Evolutionary conservation across 2,888 invertebrate species (phyloP).

Genomic region (Slavum lentiscoides): DNA sequence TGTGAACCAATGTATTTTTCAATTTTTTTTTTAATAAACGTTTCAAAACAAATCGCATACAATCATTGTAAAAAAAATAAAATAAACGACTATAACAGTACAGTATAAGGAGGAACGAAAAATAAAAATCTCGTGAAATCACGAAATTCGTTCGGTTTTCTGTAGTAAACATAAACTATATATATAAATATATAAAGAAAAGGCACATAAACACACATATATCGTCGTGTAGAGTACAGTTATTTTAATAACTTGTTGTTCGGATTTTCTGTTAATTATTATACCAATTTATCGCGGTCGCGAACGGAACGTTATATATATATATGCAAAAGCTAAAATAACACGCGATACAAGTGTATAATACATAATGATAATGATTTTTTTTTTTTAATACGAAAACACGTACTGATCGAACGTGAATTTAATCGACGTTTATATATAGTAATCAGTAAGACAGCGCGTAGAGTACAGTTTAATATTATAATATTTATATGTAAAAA

Average conservation of each 20-base stretch:
- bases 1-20: neutral
- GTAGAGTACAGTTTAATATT: too few relatives aligned
- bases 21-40: neutral
- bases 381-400: too few relatives aligned
- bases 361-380: too few relatives aligned
- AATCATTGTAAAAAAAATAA: neutral
- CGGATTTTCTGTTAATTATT: neutral
- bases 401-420: too few relatives aligned
- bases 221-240: neutral
- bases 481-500: too few relatives aligned
- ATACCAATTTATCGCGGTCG: neutral
- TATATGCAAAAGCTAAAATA: too few relatives aligned
- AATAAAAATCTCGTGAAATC: neutral
- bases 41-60: conserved; percentile 17
- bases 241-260: neutral
- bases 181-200: neutral
- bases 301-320: neutral
- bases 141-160: too few relatives aligned
- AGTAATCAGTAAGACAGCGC: too few relatives aligned
- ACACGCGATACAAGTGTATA: too few relatives aligned
- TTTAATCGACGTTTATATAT: too few relatives aligned
- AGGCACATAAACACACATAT: neutral
- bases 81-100: neutral
- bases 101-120: neutral
- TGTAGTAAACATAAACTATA: too few relatives aligned